Percentiles rank a stretch among this genome's conserved stretches.
These are phyloP conservation scores for Platyscelio sp. DNA, from an alignment of 2,888 invertebrate genomes.

Conservation along the genomic window DNA sequence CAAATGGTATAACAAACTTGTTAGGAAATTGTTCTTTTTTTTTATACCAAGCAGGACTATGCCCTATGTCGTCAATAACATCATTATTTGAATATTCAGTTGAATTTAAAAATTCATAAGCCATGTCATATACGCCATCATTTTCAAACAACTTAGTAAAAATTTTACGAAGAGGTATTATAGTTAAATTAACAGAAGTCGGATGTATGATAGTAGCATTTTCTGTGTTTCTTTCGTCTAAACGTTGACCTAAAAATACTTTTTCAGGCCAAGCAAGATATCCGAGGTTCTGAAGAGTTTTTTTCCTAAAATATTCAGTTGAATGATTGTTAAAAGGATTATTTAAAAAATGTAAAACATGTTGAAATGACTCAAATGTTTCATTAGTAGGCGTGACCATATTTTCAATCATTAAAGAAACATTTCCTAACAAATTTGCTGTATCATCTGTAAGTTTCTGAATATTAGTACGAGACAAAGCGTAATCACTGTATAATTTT, in stretches of 20 bases:
- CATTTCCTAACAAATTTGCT: not conserved
- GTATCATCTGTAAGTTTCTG: slow-evolving; percentile 19
- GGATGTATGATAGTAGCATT: not conserved
- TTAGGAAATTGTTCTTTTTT: slow-evolving; percentile 15
- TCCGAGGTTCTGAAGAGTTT: slow-evolving; percentile 20
- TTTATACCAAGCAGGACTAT: slow-evolving; percentile 14
- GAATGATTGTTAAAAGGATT: slow-evolving; percentile 35
- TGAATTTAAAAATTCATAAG: not conserved
- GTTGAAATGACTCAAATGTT: slow-evolving; percentile 6
- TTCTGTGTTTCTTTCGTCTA: not conserved
- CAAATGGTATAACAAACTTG: slow-evolving; percentile 21
- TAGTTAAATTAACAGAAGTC: not conserved
- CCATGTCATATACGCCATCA: not conserved
- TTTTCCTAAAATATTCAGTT: slow-evolving; percentile 24
- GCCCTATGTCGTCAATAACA: slow-evolving; percentile 17
- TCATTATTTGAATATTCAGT: not conserved
- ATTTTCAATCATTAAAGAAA: slow-evolving; percentile 24
- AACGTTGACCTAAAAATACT: slow-evolving; percentile 28
- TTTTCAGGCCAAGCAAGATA: slow-evolving; percentile 25
- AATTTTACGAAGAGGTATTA: slow-evolving; percentile 6
- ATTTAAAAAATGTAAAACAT: slow-evolving; percentile 18
- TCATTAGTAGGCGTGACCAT: not conserved
- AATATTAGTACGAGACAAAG: slow-evolving; percentile 6
- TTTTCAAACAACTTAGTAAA: not conserved
- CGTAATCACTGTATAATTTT: slow-evolving; percentile 20